Evolutionary conservation across 2,797 vertebrate species (phyloP).

Genomic region (Lagocephalus sceleratus): DNA sequence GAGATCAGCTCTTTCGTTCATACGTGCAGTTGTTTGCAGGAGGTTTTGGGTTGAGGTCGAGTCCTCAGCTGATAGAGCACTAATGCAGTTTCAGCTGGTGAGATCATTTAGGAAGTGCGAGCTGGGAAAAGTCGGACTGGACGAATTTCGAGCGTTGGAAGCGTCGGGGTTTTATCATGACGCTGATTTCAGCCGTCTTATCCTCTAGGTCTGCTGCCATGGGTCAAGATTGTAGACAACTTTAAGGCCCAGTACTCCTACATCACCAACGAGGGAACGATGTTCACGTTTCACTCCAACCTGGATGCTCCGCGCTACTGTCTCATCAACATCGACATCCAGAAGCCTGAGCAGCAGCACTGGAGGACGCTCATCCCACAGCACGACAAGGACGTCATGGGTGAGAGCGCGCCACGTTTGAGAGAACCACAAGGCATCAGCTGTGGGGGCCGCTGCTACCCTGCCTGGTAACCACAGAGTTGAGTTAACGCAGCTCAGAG

Average conservation of each 20-base stretch:
- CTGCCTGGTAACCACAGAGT: too few relatives aligned
- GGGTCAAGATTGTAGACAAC: constrained; percentile 78
- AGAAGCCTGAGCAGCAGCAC: constrained; percentile 54
- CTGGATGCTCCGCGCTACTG: constrained; percentile 71
- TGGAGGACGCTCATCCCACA: constrained; percentile 75
- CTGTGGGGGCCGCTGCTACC: too few relatives aligned
- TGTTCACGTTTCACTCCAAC: constrained; percentile 77
- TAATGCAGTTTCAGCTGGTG: too few relatives aligned
- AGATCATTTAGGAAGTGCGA: too few relatives aligned
- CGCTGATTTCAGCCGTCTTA: background rate
- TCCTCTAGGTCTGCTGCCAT: constrained; percentile 70
- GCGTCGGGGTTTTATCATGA: background rate
- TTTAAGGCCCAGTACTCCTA: constrained; percentile 77
- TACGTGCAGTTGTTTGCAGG: too few relatives aligned
- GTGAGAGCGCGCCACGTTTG: constrained; percentile 51
- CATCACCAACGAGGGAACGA: constrained; percentile 72
- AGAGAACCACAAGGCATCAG: background rate
- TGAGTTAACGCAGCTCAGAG: too few relatives aligned
- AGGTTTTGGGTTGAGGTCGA: too few relatives aligned
- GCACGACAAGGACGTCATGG: constrained; percentile 76
- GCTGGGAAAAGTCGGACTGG: too few relatives aligned
- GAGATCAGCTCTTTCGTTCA: too few relatives aligned
- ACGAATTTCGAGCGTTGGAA: too few relatives aligned
- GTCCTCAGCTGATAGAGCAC: too few relatives aligned
- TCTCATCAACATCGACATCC: constrained; percentile 75